Conservation (phyloP, 2,797 vertebrate species). For the Poecilia picta region DNA sequence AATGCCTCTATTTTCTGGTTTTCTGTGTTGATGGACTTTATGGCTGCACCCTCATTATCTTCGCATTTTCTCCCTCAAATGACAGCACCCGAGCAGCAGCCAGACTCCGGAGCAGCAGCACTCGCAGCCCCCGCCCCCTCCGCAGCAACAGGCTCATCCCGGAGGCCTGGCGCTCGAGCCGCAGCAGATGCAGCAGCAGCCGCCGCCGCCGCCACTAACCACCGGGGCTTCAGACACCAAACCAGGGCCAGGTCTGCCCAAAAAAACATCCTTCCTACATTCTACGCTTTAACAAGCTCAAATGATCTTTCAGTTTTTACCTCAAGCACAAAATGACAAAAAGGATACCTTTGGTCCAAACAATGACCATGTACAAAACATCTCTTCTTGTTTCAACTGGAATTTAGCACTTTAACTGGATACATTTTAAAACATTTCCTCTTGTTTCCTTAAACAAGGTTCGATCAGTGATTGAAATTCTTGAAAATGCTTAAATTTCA, state of each 20-base stretch:
- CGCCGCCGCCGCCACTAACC: slow-evolving; percentile 63
- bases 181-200: slow-evolving; percentile 73
- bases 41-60: slow-evolving; percentile 88
- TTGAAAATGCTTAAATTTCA: no score
- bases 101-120: slow-evolving; percentile 82
- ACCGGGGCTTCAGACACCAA: slow-evolving; percentile 69
- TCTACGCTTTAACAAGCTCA: neutral
- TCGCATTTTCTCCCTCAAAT: slow-evolving; percentile 93
- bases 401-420: slow-evolving; percentile 24
- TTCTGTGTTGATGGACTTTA: slow-evolving; percentile 83
- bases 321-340: neutral
- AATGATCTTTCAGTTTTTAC: neutral
- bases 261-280: neutral
- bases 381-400: slow-evolving; percentile 12
- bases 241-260: slow-evolving; percentile 74
- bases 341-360: neutral
- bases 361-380: neutral
- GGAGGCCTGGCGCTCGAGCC: slow-evolving; percentile 64
- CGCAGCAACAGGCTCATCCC: slow-evolving; percentile 57
- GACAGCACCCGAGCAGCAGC: slow-evolving; percentile 88
- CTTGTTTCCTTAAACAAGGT: neutral
- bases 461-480: no score
- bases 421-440: neutral
- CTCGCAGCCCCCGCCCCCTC: slow-evolving; percentile 74
- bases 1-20: slow-evolving; percentile 64